A percentile compares a stretch with the other conserved stretches of the same genome.
Conservation (phyloP, 2,888 invertebrate genomes). For the Formica aserva region DNA sequence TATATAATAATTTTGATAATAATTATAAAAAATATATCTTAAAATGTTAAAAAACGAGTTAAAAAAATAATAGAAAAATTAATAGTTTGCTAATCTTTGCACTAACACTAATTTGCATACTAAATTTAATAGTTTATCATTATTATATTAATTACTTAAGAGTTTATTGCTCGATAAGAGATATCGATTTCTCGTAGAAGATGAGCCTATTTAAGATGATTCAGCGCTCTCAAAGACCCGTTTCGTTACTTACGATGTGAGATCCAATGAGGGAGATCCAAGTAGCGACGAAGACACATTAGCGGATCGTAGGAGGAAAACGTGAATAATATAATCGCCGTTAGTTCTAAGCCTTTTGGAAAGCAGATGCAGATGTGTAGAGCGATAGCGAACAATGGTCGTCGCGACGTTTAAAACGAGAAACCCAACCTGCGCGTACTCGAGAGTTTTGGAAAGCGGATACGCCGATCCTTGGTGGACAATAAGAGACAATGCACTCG, state of each 20-base stretch:
- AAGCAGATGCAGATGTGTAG: conserved; percentile 56
- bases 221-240: conserved; percentile 22
- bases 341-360: conserved; percentile 52
- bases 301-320: conserved; percentile 51
- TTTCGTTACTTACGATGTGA: conserved; percentile 9
- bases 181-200: conserved; percentile 32
- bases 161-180: background rate
- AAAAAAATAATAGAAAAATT: background rate
- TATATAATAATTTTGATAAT: background rate
- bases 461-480: conserved; percentile 63
- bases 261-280: conserved; percentile 10
- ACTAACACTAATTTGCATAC: background rate
- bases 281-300: conserved; percentile 53
- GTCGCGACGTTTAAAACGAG: conserved; percentile 48
- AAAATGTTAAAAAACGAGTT: background rate
- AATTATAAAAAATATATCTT: background rate
- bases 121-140: background rate
- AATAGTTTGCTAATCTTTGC: background rate
- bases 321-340: conserved; percentile 56
- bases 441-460: conserved; percentile 67
- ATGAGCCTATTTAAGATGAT: conserved; percentile 37
- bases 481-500: conserved; percentile 72
- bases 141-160: background rate
- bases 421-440: conserved; percentile 39
- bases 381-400: conserved; percentile 54